These are phyloP conservation scores for Orchestia grillus DNA, from an alignment of 1,140 invertebrate genomes.

Conservation along the genomic window DNA sequence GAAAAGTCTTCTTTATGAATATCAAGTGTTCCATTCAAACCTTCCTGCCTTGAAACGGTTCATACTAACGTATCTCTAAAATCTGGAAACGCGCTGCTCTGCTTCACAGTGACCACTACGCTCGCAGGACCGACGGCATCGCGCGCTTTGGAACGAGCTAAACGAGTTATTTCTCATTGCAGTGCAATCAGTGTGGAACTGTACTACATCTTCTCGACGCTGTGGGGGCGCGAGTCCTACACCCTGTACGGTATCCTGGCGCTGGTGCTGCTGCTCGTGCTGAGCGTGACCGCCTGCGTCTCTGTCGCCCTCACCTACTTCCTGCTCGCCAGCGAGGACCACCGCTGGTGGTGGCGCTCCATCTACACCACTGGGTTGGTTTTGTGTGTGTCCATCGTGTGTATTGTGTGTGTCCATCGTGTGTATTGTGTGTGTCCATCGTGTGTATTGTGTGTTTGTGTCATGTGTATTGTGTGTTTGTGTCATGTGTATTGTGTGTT, in stretches of 20 bases:
- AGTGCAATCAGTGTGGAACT: conserved; percentile 76
- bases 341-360: conserved; percentile 75
- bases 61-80: no score
- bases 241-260: conserved; percentile 74
- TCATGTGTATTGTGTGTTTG: no score
- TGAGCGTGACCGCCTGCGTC: conserved; percentile 75
- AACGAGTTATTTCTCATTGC: conserved; percentile 59
- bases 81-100: no score
- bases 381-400: not conserved
- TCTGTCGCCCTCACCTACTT: conserved; percentile 75
- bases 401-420: not conserved
- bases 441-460: not conserved
- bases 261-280: conserved; percentile 74
- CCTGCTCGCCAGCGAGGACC: conserved; percentile 72
- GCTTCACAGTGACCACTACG: no score
- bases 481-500: no score
- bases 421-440: not conserved
- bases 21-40: no score
- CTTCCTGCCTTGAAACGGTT: no score
- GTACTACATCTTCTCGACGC: conserved; percentile 76
- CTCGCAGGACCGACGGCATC: no score
- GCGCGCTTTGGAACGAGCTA: not conserved
- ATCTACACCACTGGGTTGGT: conserved; percentile 66
- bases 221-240: conserved; percentile 75
- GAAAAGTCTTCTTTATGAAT: no score